Conservation (phyloP, 1,140 invertebrate genomes). For the Phocides pigmalion region DNA sequence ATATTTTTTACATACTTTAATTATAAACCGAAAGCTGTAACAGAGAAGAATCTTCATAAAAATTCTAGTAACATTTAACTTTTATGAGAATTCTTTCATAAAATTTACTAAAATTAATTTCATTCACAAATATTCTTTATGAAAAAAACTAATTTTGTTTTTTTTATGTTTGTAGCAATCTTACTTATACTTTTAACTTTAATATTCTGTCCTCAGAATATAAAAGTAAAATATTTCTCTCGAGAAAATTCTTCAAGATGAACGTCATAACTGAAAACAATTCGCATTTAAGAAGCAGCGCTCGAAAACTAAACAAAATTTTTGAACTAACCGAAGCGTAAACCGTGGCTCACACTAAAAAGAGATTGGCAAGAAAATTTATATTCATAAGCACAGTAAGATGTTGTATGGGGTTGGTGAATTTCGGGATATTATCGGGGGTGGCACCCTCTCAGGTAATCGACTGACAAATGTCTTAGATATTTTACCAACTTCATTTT, state of each 20-base stretch:
- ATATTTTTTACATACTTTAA: too few species aligned
- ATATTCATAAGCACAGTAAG: slow-evolving; percentile 70
- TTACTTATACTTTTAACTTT: background rate
- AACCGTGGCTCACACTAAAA: slow-evolving; percentile 30
- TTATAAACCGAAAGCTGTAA: too few species aligned
- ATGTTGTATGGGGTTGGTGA: slow-evolving; percentile 57
- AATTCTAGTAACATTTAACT: too few species aligned
- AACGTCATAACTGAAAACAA: slow-evolving; percentile 14
- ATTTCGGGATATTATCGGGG: slow-evolving; percentile 70
- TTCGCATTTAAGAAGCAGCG: slow-evolving; percentile 5
- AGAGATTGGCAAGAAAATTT: slow-evolving; percentile 55
- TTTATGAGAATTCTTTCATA: too few species aligned
- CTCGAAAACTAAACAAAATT: slow-evolving; percentile 26
- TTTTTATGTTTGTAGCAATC: background rate
- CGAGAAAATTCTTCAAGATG: slow-evolving; percentile 1
- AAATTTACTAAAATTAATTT: too few species aligned
- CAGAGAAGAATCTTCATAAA: too few species aligned
- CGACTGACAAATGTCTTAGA: slow-evolving; percentile 81
- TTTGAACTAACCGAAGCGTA: slow-evolving; percentile 29
- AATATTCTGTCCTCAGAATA: background rate
- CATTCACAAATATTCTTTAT: too few species aligned
- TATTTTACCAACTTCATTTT: slow-evolving; percentile 81
- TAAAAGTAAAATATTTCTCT: background rate
- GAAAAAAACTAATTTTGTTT: too few species aligned
- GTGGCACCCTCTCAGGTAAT: slow-evolving; percentile 76